Base-by-base conservation (phyloP, 1,140 invertebrate species). In the Apis dorsata region DNA sequence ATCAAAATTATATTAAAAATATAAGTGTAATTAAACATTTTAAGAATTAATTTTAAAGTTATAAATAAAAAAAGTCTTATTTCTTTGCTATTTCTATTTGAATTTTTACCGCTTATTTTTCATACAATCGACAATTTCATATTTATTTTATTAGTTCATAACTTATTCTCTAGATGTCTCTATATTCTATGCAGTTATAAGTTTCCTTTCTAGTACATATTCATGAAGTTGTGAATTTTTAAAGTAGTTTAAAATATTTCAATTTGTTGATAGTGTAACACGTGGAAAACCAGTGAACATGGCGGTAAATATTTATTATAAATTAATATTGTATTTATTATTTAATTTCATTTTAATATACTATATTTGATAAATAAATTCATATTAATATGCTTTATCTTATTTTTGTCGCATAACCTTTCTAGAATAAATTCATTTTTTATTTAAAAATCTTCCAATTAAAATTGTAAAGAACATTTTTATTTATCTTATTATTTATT, bases 231-330 rank as follows among this genome's bases (percentile, higher is more conserved):
- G 19, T 34, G 11, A 72, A 59, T 74, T 51, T 12, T 13, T 3
- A 12, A 34, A n/a, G 19, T 17, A 2, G 24, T 76, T 11, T 2
- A 28, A 19, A 28, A 19, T 4, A 13, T 19, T 9, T 2, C 19
- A 24, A 65, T 76, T 75, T 76, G 19, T 59, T 65, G 10, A 17
- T 10, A 49, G 34, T 24, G 9, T 24, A 51, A 17, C 70, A 74
- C 69, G 81, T 66, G 21, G n/a, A 63, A 28, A 24, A 59, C 21
- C 13, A 24, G 11, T 28, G 28, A 70, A 4, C 2, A 86, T 86
- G 85, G 73, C 85, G 79, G 85, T 86, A 82, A 73, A 49, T 65
- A 53, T 83, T 57, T 0, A 59, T 44, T 44, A 63, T 44, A 28
- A 21, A 62, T 73, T 74, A 69, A 60, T 55, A 74, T 5, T 34